Percentiles rank a stretch among this genome's conserved stretches.
These are phyloP conservation scores for Enteromius mattozi DNA, from an alignment of 2,797 vertebrate genomes.

Conservation along the genomic window DNA sequence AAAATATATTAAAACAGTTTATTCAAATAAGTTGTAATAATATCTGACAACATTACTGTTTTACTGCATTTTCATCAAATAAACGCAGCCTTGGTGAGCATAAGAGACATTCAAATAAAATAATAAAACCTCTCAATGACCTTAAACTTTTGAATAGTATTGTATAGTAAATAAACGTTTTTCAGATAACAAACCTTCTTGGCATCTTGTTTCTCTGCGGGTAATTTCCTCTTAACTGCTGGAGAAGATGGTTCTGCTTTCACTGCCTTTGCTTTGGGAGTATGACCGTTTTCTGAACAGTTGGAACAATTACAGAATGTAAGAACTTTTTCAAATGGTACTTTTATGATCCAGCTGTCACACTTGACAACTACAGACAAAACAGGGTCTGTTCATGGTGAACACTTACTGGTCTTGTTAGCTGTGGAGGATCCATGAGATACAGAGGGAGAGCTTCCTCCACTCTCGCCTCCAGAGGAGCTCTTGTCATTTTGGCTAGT, in stretches of 20 bases:
- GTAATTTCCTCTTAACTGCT: slow-evolving; percentile 66
- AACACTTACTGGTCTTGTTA: slow-evolving; percentile 73
- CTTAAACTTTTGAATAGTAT: neutral
- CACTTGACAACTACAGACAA: neutral
- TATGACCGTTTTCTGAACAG: slow-evolving; percentile 64
- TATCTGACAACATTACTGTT: neutral
- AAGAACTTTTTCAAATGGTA: neutral
- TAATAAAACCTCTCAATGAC: neutral
- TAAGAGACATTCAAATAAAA: neutral
- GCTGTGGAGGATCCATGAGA: slow-evolving; percentile 61
- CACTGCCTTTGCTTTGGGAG: slow-evolving; percentile 63
- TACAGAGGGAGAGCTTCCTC: slow-evolving; percentile 78
- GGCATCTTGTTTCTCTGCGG: slow-evolving; percentile 58
- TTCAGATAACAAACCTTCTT: slow-evolving; percentile 75
- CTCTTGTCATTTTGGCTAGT: slow-evolving; percentile 79
- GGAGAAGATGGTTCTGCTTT: slow-evolving; percentile 67
- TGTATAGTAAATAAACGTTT: neutral
- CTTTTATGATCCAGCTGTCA: neutral
- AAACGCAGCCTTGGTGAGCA: neutral
- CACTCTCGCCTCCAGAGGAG: slow-evolving; percentile 86
- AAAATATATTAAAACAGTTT: neutral
- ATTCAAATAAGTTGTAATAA: neutral
- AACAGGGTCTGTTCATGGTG: neutral
- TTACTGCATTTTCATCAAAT: neutral
- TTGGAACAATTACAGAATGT: neutral